These are phyloP conservation scores for Aphodius sticticus DNA, from an alignment of 2,888 invertebrate genomes.

Conservation along the genomic window DNA sequence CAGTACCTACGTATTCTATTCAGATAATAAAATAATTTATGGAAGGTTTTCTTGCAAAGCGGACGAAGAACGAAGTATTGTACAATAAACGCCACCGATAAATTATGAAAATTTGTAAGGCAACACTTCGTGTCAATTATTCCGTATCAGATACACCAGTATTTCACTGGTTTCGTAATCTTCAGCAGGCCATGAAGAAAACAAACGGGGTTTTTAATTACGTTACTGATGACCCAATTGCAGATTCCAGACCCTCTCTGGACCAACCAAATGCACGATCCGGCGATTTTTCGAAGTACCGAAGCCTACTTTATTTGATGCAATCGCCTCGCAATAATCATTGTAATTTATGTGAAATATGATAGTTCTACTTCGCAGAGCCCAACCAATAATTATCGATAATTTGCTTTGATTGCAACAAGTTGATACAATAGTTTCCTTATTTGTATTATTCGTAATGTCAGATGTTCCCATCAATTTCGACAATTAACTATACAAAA, in stretches of 20 bases:
- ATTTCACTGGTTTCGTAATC: not conserved
- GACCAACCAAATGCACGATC: not conserved
- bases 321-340: not conserved
- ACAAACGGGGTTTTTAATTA: not conserved
- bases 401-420: not conserved
- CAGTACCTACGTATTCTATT: not conserved
- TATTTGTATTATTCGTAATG: not conserved
- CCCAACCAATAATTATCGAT: not conserved
- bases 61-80: not conserved
- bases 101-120: constrained; percentile 4
- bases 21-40: not conserved
- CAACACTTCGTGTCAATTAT: constrained; percentile 4
- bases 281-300: constrained; percentile 4
- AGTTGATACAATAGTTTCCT: constrained; percentile 4
- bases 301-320: constrained; percentile 4
- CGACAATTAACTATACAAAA: not conserved
- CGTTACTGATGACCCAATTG: not conserved
- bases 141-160: not conserved
- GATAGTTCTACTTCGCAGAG: not conserved
- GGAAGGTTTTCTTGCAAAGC: not conserved
- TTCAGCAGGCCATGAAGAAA: not conserved
- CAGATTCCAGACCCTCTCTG: not conserved
- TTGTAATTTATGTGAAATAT: constrained; percentile 4
- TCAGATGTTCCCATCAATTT: not conserved
- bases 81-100: constrained; percentile 4